phyloP scores from a whole-genome alignment of 1,140 invertebrate species.

The Helicoverpa armigera region DNA sequence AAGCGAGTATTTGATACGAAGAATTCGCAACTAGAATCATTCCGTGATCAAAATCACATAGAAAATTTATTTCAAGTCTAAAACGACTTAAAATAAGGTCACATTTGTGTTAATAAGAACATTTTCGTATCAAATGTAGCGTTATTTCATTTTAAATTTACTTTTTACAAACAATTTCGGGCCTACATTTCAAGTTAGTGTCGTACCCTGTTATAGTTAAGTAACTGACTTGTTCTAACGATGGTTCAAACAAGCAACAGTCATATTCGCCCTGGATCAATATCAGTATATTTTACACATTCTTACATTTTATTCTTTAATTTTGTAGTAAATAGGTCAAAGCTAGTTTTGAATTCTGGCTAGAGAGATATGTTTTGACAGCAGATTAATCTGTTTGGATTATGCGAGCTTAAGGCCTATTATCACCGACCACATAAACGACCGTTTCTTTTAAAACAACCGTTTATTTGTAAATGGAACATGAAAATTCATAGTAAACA shows the following conservation, averaged over 20 bases:
- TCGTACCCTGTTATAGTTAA: slow-evolving; percentile 35
- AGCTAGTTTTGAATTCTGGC: neutral
- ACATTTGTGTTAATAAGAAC: neutral
- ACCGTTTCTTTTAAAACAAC: too few relatives aligned
- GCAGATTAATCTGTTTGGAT: neutral
- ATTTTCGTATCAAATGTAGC: neutral
- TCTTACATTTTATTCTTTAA: neutral
- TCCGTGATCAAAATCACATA: neutral
- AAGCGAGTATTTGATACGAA: slow-evolving; percentile 4
- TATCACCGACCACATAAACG: too few relatives aligned
- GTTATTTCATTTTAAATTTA: neutral
- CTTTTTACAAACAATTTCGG: slow-evolving; percentile 29
- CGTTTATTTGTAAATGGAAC: too few relatives aligned
- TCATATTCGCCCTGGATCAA: neutral
- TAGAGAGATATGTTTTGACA: slow-evolving; percentile 6
- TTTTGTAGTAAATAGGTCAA: slow-evolving; percentile 3
- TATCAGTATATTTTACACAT: neutral
- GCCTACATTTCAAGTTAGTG: slow-evolving; percentile 10
- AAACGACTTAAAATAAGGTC: neutral
- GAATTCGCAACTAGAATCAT: neutral
- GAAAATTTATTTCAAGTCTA: neutral
- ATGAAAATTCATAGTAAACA: too few relatives aligned
- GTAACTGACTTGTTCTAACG: slow-evolving; percentile 23
- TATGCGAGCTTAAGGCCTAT: neutral
- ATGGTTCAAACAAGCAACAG: slow-evolving; percentile 23